These are phyloP conservation scores for Euwallacea fornicatus DNA, from an alignment of 1,140 invertebrate species.

Conservation along the genomic window DNA sequence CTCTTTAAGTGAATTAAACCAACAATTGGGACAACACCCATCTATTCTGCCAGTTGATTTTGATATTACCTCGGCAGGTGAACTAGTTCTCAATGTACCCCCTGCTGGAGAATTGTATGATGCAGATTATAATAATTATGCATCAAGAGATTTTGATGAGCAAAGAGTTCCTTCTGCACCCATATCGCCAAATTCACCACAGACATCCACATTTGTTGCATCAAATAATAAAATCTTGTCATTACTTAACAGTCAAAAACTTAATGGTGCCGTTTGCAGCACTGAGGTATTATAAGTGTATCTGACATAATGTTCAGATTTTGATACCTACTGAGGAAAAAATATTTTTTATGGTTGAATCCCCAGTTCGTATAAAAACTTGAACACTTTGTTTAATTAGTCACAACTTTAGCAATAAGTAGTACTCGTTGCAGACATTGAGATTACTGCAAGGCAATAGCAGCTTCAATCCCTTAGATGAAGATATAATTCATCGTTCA, in stretches of 20 bases:
- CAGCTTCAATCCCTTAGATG: conserved; percentile 63
- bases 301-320: background rate
- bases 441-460: conserved; percentile 77
- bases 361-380: too few relatives aligned
- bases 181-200: conserved; percentile 59
- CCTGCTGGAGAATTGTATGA: conserved; percentile 57
- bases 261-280: conserved; percentile 83
- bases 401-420: background rate
- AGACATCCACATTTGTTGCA: conserved; percentile 63
- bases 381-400: background rate
- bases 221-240: conserved; percentile 79
- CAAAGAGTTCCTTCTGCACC: conserved; percentile 62
- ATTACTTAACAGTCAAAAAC: conserved; percentile 82
- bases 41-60: conserved; percentile 90
- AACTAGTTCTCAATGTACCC: conserved; percentile 64
- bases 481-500: conserved; percentile 59
- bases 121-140: conserved; percentile 48
- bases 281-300: conserved; percentile 59
- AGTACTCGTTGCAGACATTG: conserved; percentile 65
- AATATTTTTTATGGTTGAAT: conserved; percentile 3
- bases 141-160: conserved; percentile 57
- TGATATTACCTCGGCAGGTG: conserved; percentile 78
- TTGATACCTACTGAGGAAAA: background rate
- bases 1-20: conserved; percentile 77
- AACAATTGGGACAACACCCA: conserved; percentile 82